Conservation (phyloP, 2,888 invertebrate genomes). For the Xestoiulus laeticollis region DNA sequence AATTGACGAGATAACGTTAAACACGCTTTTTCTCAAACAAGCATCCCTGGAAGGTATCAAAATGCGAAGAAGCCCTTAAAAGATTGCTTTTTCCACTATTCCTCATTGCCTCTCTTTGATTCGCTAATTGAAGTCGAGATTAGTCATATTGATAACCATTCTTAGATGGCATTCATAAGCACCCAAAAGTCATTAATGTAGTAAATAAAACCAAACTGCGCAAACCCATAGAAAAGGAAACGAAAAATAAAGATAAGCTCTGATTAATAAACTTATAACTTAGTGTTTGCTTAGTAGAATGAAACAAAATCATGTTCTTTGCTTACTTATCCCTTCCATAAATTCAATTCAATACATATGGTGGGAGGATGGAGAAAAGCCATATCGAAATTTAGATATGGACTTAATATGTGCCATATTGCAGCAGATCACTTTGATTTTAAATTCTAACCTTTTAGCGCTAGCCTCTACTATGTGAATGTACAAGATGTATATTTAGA, state of each 20-base stretch:
- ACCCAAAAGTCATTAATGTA: neutral
- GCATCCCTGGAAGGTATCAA: neutral
- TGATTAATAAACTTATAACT: neutral
- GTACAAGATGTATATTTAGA: too few species aligned
- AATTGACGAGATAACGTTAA: neutral
- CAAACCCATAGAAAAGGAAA: neutral
- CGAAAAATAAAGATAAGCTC: neutral
- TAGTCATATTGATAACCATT: neutral
- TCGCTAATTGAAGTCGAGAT: neutral
- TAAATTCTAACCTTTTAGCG: too few species aligned
- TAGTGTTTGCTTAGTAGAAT: neutral
- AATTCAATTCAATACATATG: too few species aligned
- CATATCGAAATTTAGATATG: too few species aligned
- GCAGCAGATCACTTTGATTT: too few species aligned
- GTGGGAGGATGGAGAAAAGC: too few species aligned
- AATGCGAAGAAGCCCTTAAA: neutral
- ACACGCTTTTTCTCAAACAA: neutral
- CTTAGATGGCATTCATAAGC: neutral
- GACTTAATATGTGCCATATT: too few species aligned
- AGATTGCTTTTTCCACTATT: neutral
- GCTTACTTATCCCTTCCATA: too few species aligned
- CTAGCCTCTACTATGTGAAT: too few species aligned
- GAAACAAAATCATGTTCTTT: too few species aligned
- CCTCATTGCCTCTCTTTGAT: conserved; percentile 1
- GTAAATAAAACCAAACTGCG: neutral